Evolutionary conservation across 2,797 vertebrate species (phyloP).

Genomic region (Mallotus villosus): DNA sequence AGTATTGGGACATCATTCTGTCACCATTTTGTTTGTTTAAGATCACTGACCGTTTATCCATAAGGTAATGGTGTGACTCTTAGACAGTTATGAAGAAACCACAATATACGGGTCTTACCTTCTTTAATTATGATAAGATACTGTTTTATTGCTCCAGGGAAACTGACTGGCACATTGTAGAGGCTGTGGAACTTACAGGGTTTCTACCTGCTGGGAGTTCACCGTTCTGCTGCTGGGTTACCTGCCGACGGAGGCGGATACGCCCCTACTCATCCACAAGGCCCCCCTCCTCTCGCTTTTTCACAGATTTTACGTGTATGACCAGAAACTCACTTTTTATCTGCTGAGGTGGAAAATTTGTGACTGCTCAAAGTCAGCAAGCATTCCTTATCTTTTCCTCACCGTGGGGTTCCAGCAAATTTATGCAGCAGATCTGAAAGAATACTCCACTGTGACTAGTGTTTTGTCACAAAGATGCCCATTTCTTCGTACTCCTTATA

Average conservation of each 20-base stretch:
- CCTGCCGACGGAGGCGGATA: constrained; percentile 40
- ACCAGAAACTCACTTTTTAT: constrained; percentile 17
- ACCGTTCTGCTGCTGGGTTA: constrained; percentile 41
- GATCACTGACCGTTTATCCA: constrained; percentile 28
- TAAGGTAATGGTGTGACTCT: constrained; percentile 39
- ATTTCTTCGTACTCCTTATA: no score
- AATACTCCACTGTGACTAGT: no score
- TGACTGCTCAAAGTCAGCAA: constrained; percentile 27
- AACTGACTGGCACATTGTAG: constrained; percentile 48
- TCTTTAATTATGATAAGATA: constrained; percentile 34
- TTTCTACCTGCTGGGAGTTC: constrained; percentile 46
- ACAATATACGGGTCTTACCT: constrained; percentile 35
- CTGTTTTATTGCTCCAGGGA: constrained; percentile 59
- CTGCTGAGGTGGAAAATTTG: constrained; percentile 40
- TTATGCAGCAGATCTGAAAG: background rate
- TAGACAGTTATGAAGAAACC: constrained; percentile 22
- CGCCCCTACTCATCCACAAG: constrained; percentile 11
- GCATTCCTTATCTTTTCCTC: constrained; percentile 22
- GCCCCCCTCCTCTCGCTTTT: constrained; percentile 41
- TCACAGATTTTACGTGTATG: constrained; percentile 38
- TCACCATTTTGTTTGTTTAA: constrained; percentile 34
- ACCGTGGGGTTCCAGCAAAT: constrained; percentile 8
- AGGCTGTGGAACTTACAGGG: constrained; percentile 29
- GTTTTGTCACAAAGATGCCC: no score
- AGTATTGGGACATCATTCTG: constrained; percentile 18